Evolutionary conservation across 2,797 vertebrate species (phyloP).

Genomic region (Harpagifer antarcticus): DNA sequence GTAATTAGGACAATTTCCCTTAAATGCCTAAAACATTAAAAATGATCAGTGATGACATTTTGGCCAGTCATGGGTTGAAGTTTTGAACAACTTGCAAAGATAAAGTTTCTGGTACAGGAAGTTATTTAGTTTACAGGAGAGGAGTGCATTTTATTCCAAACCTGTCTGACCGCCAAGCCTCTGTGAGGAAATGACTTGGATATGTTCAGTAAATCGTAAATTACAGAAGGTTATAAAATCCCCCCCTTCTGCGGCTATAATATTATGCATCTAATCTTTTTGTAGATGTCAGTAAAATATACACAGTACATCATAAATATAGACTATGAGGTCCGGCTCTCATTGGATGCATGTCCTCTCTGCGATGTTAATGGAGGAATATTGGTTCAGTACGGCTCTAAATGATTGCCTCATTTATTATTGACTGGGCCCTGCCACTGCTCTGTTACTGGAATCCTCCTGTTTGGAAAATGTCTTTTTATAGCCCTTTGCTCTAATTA

Average conservation of each 20-base stretch:
- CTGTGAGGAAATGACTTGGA: constrained; percentile 12
- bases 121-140: neutral
- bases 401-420: constrained; percentile 79
- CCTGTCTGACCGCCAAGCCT: constrained; percentile 1
- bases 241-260: neutral
- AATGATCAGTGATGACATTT: no score
- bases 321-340: constrained; percentile 17
- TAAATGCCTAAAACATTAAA: no score
- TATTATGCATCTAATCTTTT: constrained; percentile 17
- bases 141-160: neutral
- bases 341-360: constrained; percentile 8
- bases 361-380: constrained; percentile 20
- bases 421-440: constrained; percentile 64
- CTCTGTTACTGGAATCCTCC: constrained; percentile 52
- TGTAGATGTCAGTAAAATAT: constrained; percentile 15
- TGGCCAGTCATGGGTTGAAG: no score
- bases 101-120: neutral
- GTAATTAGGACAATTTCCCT: no score
- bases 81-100: no score
- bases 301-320: constrained; percentile 7
- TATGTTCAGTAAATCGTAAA: constrained; percentile 29
- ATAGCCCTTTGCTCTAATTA: constrained; percentile 64
- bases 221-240: constrained; percentile 13
- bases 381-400: constrained; percentile 62
- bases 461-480: constrained; percentile 60